Evolutionary conservation across 92 coral and sea anemone species (phyloP), one percentile per base, ranked within the genome.

Genomic region (Ricordea florida): DNA sequence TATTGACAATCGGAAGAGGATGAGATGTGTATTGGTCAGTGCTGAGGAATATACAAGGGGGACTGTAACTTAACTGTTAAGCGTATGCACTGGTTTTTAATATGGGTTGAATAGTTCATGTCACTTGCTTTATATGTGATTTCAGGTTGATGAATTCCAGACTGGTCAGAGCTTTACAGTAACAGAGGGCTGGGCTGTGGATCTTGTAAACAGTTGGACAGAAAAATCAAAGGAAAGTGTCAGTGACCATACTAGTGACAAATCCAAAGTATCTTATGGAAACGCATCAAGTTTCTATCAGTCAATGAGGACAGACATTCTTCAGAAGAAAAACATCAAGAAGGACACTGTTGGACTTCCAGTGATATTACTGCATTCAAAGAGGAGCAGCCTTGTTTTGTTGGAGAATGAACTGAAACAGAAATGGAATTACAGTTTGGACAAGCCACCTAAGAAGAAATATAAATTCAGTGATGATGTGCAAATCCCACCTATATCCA

Each of bases 121-220:
- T 3, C 17, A 42, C 17, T 2, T 42, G 47, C 14, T 4, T 28
- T 1, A 26, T 45, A 29, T 1, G 40, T 41, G 15, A 10, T 24
- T 29, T 13, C 21, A 89, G 94, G 65, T 77, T 55, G 64, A 75
- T 40, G 78, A 71, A 23, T 89, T 89, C 42, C 28, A 70, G 25
- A 11, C 38, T 7, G 77, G 23, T 38, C 11, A 55, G 28, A 23
- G 42, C 43, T 61, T 62, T 10, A 81, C 81, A 5, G 57, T 47
- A 9, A 82, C 90, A 2, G 82, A 83, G 60, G 97, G 97, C 20
- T 91, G 97, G 97, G 92, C 97, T 35, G 75, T 78, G 31, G 29
- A 73, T 10, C 74, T 91, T 28, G 74, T 91, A 15, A 68, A 66
- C 1, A 47, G 36, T 6, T 87, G 92, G 92, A 27, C 6, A 14